These are phyloP conservation scores for Osmerus mordax DNA, from an alignment of 2,113 vertebrate genomes.

Conservation along the genomic window DNA sequence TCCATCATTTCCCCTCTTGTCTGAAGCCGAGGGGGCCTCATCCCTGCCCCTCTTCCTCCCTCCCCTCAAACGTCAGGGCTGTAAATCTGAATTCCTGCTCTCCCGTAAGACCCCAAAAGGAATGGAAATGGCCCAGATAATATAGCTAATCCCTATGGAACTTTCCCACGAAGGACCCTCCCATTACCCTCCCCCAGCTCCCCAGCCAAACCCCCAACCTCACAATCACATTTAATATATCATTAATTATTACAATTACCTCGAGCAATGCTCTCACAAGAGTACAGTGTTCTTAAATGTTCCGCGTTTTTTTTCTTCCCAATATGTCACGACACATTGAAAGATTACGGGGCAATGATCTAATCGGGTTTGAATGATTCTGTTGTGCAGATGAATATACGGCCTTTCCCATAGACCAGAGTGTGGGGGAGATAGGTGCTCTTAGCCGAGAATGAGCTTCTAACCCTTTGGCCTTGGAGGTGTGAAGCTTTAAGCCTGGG, in stretches of 20 bases:
- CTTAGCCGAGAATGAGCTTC: conserved; percentile 7
- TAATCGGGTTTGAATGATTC: conserved; percentile 3
- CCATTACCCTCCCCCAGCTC: not conserved
- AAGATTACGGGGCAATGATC: not conserved
- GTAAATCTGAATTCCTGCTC: conserved; percentile 12
- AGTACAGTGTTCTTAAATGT: not conserved
- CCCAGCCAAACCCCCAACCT: not conserved
- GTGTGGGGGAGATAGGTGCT: not conserved
- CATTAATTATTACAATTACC: conserved; percentile 13
- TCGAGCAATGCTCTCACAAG: not conserved
- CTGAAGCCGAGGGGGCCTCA: not conserved
- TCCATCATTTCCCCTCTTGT: not conserved
- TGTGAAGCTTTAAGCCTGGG: not conserved
- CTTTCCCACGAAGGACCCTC: conserved; percentile 6
- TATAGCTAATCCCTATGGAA: conserved; percentile 13
- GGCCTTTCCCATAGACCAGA: not conserved
- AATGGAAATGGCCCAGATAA: conserved; percentile 6
- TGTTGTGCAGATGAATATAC: conserved; percentile 4
- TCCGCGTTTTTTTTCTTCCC: not conserved
- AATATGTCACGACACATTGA: not conserved
- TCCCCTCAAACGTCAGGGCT: not conserved
- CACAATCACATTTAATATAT: conserved; percentile 2
- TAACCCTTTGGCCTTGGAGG: not conserved
- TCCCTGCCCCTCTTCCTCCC: not conserved
- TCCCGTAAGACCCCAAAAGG: conserved; percentile 1